Evolutionary conservation across 2,113 vertebrate species (phyloP).

Genomic region (Garra rufa): DNA sequence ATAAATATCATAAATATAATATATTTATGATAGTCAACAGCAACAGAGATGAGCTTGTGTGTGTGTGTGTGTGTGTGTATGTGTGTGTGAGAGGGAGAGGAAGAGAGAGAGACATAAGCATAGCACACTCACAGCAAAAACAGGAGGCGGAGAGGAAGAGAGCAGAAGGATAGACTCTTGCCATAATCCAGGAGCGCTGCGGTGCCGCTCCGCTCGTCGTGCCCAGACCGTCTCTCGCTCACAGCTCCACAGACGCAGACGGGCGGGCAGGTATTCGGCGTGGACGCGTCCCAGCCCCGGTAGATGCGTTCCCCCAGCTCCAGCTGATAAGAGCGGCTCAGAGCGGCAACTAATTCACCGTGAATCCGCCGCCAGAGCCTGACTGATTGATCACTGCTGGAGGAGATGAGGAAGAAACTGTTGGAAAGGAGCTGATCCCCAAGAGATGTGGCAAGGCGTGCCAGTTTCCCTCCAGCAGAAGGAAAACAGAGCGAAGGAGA

Average conservation of each 20-base stretch:
- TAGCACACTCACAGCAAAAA: slow-evolving; percentile 6
- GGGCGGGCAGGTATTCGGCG: slow-evolving; percentile 68
- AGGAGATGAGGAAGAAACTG: slow-evolving; percentile 59
- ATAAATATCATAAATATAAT: background rate
- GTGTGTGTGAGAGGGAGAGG: background rate
- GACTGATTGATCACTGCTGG: slow-evolving; percentile 67
- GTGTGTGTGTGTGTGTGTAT: background rate
- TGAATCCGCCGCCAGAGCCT: slow-evolving; percentile 69
- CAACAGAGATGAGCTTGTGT: background rate
- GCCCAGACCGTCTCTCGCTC: slow-evolving; percentile 53
- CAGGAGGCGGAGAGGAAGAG: background rate
- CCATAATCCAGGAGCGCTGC: slow-evolving; percentile 70
- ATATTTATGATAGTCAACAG: background rate
- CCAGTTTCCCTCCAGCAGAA: slow-evolving; percentile 64
- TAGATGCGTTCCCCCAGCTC: slow-evolving; percentile 69
- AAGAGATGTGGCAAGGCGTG: slow-evolving; percentile 65
- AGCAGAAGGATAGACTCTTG: slow-evolving; percentile 63
- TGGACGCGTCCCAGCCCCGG: slow-evolving; percentile 69
- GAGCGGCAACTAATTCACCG: slow-evolving; percentile 78
- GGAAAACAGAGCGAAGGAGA: background rate
- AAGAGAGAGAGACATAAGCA: slow-evolving; percentile 2
- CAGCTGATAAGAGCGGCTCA: slow-evolving; percentile 71
- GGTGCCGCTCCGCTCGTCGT: slow-evolving; percentile 78
- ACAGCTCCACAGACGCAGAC: slow-evolving; percentile 74
- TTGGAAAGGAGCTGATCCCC: slow-evolving; percentile 52